Base-by-base conservation (phyloP, 2,113 vertebrate genomes). In the Chlorocebus sabaeus region DNA sequence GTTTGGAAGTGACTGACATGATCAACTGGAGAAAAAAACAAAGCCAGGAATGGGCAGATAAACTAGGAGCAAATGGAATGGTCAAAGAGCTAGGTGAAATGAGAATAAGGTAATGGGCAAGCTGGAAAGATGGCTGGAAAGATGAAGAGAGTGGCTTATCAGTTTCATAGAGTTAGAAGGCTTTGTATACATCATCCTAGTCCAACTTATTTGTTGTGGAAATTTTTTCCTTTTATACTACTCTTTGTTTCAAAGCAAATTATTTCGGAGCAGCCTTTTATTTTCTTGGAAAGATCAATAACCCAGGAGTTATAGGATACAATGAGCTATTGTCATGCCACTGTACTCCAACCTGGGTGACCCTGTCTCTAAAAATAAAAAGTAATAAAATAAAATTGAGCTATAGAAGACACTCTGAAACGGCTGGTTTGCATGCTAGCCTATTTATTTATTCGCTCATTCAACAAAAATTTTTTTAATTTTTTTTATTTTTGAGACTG, bases 281-380 rank as follows among this genome's bases (percentile, higher is more conserved):
- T 57, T 83, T 96, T 79, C 80, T 83, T 96, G 25, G 79, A 78
- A 86, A 96, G 75, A 40, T 70, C 40, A 55, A 20, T 55, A 55
- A 55, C 52, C 18, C 52, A 64, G 61, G 61, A 64, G 61, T 64
- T 64, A 27, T 64, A 32, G 61, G 61, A 30, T 32, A 32, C 12
- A 64, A 13, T 30, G 61, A 32, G 61, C 61, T 64, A 30, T 30
- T 12, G 13, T 64, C 27, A 64, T 64, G 27, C 12, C 61, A 30
- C 27, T 64, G 61, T 27, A 64, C 30, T 32, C 61, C 61, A 64
- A 12, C 61, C 27, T 30, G 27, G 27, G 61, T 64, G 61, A 64
- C 61, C 61, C 61, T 64, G 61, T 64, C 27, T 64, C 27, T 64
- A 64, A 64, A 64, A 6, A 64, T 64, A 30, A 64, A 30, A 64